Base-by-base conservation (phyloP, 2,888 invertebrate genomes). In the Orthosia incerta region DNA sequence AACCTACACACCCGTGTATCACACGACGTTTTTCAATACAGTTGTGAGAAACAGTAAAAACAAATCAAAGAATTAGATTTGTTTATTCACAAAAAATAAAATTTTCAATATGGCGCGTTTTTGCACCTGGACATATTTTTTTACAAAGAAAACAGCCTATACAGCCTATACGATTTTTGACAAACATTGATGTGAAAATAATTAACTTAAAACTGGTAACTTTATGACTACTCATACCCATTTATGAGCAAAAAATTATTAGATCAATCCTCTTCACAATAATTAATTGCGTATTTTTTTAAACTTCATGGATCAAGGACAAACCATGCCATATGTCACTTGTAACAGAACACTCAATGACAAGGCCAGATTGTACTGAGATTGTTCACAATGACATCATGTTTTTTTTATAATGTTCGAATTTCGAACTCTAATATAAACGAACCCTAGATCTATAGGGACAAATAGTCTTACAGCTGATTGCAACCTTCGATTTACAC, bases 361-460 rank as follows among this genome's bases (percentile, higher is more conserved):
- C 81, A 83, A 83, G 83, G 81, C 13, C 68, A 76, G 56, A 70
- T 70, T 39, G 2, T 15, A 64, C 55, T 60, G 61, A 74, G 69
- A 82, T 82, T 82, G 13, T 20, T 18, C 13, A 7, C 16, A 18
- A 55, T 71, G 62, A 76, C 69, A 67, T 65, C 53, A 74, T 39
- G 13, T 13, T 13, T 2, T 60, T n/a, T 56, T 48, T 15, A 39
- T 39, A 3, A 60, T 39, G 4, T 23, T 31, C 46, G 5, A 45
- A 59, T 20, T 72, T 71, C 3, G 4, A 76, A 59, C 46, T 50
- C 65, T 9, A 39, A 55, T 73, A 39, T 80, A 55, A 20, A 61
- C 4, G 60, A 20, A 16, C 64, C 66, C 56, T 73, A 80, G 16
- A 65, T 65, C 45, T 23, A 65, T 11, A 20, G 3, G 2, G 20